These are phyloP conservation scores for Thoracochromis brauschi DNA, from an alignment of 2,113 vertebrate genomes.

Conservation along the genomic window DNA sequence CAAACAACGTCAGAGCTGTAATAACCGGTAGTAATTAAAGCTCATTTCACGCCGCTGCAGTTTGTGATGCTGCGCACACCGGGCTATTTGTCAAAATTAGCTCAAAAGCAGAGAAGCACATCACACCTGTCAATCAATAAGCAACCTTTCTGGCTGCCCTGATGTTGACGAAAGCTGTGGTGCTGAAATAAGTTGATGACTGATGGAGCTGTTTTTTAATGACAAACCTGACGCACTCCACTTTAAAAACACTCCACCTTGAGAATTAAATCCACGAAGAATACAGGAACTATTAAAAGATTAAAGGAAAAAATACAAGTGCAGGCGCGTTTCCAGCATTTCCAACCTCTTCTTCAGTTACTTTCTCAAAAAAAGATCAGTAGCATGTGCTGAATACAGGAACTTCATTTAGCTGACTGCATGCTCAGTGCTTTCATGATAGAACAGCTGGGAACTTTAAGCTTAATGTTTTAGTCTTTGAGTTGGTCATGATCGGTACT, in stretches of 20 bases:
- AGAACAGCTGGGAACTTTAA: neutral
- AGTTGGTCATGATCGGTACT: neutral
- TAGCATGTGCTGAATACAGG: neutral
- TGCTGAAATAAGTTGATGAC: neutral
- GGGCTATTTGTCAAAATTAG: slow-evolving; percentile 24
- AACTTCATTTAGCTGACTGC: neutral
- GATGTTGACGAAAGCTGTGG: neutral
- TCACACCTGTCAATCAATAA: slow-evolving; percentile 19
- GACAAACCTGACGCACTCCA: neutral
- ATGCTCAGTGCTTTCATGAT: neutral
- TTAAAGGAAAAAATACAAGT: neutral
- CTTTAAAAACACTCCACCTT: neutral
- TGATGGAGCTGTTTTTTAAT: neutral
- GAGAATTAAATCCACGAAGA: neutral
- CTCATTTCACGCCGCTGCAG: slow-evolving; percentile 25
- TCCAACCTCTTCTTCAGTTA: neutral
- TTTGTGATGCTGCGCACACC: neutral
- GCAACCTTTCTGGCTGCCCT: neutral
- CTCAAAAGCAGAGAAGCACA: neutral
- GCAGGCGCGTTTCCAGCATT: neutral
- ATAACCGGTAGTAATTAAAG: slow-evolving; percentile 24
- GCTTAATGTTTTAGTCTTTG: neutral
- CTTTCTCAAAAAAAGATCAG: neutral
- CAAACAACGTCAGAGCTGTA: neutral
- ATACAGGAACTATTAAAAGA: neutral